Evolutionary conservation across 1,140 invertebrate genomes (phyloP), one percentile per base, ranked within the genome.

Genomic region (Zophobas atratus): DNA sequence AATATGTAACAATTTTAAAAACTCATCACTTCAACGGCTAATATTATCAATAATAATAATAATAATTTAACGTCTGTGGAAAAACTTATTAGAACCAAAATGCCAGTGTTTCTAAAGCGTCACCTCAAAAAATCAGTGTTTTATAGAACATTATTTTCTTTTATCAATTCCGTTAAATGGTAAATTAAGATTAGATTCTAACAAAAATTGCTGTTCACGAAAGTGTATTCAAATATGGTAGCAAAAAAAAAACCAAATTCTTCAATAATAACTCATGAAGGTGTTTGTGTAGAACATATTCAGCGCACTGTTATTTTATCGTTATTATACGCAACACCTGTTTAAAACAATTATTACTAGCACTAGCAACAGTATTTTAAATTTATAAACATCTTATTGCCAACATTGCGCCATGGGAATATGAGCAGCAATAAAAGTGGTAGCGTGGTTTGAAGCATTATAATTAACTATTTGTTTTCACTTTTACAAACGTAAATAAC

Each of bases 381-480:
- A 39, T 60, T 60, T 67, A 20, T 67, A 43, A 43, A 67, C 60
- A 32, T 67, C 39, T 67, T 43, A 43, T 67, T 20, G 32, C 35
- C 2, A 38, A 20, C 60, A 67, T 41, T 36, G 43, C 60, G 38
- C 38, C 60, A 67, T 67, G 38, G 60, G 60, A 67, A 67, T 36
- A 67, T 41, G 20, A 48, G 33, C 39, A 6, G 20, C 20, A 20
- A 20, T 20, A 67, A 2, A 32, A 67, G 43, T 67, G 60, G 39
- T 67, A 67, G 60, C 39, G 60, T 67, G 60, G 60, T 32, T 67
- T 67, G 38, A 67, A 67, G 60, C 35, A 55, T 67, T 67, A 67
- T 63, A 41, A 63, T 63, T 63, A 63, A 20, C 36, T 32, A 63
- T 63, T 63, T 38, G 57, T 63, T 63, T 63, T 63, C 38, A 57